Base-by-base conservation (phyloP, 2,113 vertebrate genomes). In the Cavia porcellus region DNA sequence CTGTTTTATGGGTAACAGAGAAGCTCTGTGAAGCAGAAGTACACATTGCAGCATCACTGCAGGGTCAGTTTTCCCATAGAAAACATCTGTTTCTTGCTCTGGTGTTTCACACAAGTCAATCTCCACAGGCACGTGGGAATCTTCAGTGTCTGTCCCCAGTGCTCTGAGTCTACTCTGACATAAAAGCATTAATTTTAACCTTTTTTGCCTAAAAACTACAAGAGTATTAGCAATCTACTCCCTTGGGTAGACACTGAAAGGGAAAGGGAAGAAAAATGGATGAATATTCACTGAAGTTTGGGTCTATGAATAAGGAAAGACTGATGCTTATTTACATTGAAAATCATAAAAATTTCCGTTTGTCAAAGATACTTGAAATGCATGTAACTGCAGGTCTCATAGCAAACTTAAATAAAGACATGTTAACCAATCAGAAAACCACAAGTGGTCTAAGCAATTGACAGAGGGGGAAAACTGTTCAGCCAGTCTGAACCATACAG, bases 301-400 rank as follows among this genome's bases (percentile, higher is more conserved):
- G 47, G 12, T 77, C 25, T 90, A 87, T 83, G 72, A 30, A 50
- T 13, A 90, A 94, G 92, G 28, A 74, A 93, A 87, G 87, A 0
- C 1, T 64, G 68, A 80, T 50, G 30, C n/a, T 20, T 72, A 79
- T 50, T 89, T 66, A 72, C 38, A 81, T 50, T 81, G 82, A 86
- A 95, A 86, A 90, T 80, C 35, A 35, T 47, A 81, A 88, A 93
- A 64, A 38, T 28, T 55, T 77, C 30, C n/a, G 28, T 84, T 83
- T 94, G 28, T 96, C 82, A 94, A 95, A 83, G 47, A 72, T 61
- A 59, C 19, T 79, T 90, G 4, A 47, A 72, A 47, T 42, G 19
- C 35, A 38, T n/a, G 66, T 52, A 89, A 70, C 3, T 61, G 28
- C 77, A 91, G 25, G 28, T 85, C n/a, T 57, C 59, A 30, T 35